phyloP scores from a whole-genome alignment of 1,140 invertebrate genomes.

The Drosophila nikananu region DNA sequence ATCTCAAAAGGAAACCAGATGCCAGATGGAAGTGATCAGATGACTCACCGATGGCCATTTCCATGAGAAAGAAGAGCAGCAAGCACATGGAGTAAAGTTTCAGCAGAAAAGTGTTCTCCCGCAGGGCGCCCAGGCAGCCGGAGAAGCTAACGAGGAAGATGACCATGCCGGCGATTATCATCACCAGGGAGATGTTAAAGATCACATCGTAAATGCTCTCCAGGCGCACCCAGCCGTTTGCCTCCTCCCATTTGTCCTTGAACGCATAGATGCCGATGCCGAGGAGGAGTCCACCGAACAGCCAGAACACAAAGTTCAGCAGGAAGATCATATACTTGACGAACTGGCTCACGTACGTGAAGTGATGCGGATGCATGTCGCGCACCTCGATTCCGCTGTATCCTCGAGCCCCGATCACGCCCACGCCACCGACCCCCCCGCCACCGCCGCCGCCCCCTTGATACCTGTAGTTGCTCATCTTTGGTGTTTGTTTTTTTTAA shows the following conservation, averaged over 20 bases:
- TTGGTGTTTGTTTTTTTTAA: not conserved
- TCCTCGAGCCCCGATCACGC: conserved; percentile 87
- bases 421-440: conserved; percentile 69
- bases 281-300: conserved; percentile 92
- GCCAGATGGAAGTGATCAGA: not conserved
- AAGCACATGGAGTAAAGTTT: conserved; percentile 97
- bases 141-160: conserved; percentile 94
- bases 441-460: conserved; percentile 85
- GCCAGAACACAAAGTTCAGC: conserved; percentile 96
- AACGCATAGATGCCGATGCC: conserved; percentile 96
- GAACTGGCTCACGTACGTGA: conserved; percentile 90
- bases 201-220: conserved; percentile 95
- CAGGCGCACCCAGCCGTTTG: conserved; percentile 90
- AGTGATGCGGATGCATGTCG: conserved; percentile 87
- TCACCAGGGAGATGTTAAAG: conserved; percentile 95
- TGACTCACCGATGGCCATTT: conserved; percentile 90
- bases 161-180: conserved; percentile 93
- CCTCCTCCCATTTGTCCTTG: conserved; percentile 94
- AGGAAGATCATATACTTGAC: conserved; percentile 97
- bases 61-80: conserved; percentile 94
- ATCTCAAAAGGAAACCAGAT: not conserved
- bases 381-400: conserved; percentile 38
- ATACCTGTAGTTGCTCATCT: conserved; percentile 83
- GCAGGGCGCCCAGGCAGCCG: conserved; percentile 95
- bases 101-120: conserved; percentile 96